Percentiles rank a stretch among this genome's conserved stretches.
phyloP scores from a whole-genome alignment of 2,888 invertebrate species.

The Brachycybe producta region DNA sequence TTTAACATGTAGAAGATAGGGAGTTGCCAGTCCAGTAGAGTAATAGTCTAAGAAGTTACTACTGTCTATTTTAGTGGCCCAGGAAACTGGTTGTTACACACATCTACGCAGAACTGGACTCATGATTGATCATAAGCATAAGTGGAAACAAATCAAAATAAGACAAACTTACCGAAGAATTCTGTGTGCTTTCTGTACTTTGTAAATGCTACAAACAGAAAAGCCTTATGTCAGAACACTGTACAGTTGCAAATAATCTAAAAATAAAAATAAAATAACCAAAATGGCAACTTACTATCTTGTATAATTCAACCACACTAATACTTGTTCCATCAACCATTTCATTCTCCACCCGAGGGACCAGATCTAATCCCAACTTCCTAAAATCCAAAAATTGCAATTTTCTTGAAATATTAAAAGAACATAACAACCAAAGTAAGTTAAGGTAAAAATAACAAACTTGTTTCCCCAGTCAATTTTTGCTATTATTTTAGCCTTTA shows the following conservation, averaged over 20 bases:
- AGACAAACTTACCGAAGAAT: slow-evolving; percentile 39
- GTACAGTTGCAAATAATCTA: too few relatives aligned
- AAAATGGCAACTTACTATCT: slow-evolving; percentile 61
- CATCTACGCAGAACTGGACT: too few relatives aligned
- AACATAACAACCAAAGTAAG: background rate
- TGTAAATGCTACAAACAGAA: slow-evolving; percentile 38
- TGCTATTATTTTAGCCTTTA: slow-evolving; percentile 71
- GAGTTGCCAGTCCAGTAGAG: too few relatives aligned
- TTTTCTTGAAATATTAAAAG: background rate
- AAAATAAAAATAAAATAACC: background rate
- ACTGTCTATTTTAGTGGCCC: too few relatives aligned
- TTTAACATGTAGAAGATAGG: too few relatives aligned
- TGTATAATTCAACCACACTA: slow-evolving; percentile 76
- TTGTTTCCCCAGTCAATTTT: slow-evolving; percentile 95
- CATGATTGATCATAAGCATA: too few relatives aligned
- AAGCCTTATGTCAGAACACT: background rate
- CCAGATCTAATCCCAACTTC: slow-evolving; percentile 79
- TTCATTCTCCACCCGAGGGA: slow-evolving; percentile 75
- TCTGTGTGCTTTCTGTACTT: slow-evolving; percentile 42
- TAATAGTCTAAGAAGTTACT: too few relatives aligned
- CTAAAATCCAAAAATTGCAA: slow-evolving; percentile 37
- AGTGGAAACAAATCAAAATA: slow-evolving; percentile 6
- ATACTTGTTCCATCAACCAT: slow-evolving; percentile 81
- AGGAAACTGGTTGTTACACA: too few relatives aligned
- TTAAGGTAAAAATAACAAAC: slow-evolving; percentile 43